These are phyloP conservation scores for Notoglanidium macrostoma DNA, from an alignment of 2,797 vertebrate genomes.

Conservation along the genomic window DNA sequence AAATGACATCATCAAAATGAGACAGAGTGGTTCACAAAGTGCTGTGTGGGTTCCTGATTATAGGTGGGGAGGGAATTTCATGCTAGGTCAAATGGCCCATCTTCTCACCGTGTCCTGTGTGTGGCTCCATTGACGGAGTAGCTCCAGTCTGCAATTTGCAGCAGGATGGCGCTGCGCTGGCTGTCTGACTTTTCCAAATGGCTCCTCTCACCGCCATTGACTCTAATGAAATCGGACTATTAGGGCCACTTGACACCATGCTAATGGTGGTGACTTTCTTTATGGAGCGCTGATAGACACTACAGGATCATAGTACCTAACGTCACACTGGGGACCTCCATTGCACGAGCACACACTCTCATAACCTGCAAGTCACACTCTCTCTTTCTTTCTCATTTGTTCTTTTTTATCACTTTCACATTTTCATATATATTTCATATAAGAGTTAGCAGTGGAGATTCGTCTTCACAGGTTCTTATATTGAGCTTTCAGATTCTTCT, in stretches of 20 bases:
- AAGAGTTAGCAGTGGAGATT: slow-evolving; percentile 3
- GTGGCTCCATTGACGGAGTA: slow-evolving; percentile 59
- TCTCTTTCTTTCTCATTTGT: background rate
- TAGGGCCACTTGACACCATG: slow-evolving; percentile 77
- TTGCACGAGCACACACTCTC: slow-evolving; percentile 22
- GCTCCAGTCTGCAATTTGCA: slow-evolving; percentile 65
- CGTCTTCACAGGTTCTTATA: background rate
- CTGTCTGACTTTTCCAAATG: slow-evolving; percentile 86
- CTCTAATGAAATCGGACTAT: slow-evolving; percentile 86
- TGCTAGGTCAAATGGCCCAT: slow-evolving; percentile 56
- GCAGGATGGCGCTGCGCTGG: slow-evolving; percentile 62
- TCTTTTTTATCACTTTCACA: background rate
- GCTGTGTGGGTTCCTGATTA: slow-evolving; percentile 31
- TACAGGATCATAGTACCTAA: slow-evolving; percentile 44
- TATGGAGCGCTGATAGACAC: slow-evolving; percentile 59
- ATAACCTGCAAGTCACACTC: slow-evolving; percentile 25
- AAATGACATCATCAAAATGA: slow-evolving; percentile 53
- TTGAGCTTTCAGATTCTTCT: background rate
- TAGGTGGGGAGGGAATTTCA: slow-evolving; percentile 49
- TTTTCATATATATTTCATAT: background rate
- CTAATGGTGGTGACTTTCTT: slow-evolving; percentile 82
- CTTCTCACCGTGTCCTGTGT: slow-evolving; percentile 52
- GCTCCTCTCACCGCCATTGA: slow-evolving; percentile 85
- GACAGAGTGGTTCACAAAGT: slow-evolving; percentile 42
- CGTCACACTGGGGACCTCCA: slow-evolving; percentile 38